phyloP scores from a whole-genome alignment of 1,140 invertebrate genomes.

The Theocolax elegans region DNA sequence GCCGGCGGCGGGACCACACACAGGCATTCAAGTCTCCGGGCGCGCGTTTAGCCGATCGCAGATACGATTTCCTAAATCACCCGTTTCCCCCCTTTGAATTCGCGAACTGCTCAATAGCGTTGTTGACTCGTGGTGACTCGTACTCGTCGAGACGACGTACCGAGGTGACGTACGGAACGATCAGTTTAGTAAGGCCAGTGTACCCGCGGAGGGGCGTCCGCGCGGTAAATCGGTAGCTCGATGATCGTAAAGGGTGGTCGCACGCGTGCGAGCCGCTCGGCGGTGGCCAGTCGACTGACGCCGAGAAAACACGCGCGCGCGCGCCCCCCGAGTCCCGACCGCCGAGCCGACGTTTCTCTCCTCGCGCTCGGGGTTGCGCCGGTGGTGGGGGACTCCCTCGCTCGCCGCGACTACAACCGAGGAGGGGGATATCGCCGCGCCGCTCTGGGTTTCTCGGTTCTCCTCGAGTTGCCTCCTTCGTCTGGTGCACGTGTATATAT shows the following conservation, averaged over 20 bases:
- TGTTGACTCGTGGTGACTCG: no score
- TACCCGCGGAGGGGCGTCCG: neutral
- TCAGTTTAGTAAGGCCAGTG: no score
- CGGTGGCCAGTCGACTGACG: conserved; percentile 41
- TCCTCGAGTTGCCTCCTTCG: no score
- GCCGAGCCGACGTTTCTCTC: neutral
- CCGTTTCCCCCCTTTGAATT: no score
- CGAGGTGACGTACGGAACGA: neutral
- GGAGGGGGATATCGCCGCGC: neutral
- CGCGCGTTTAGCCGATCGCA: neutral
- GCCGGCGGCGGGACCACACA: conserved; percentile 54
- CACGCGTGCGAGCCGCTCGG: conserved; percentile 29
- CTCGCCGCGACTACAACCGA: neutral
- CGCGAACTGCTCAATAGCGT: no score
- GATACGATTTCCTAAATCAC: no score
- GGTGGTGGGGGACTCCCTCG: neutral
- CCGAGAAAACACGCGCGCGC: neutral
- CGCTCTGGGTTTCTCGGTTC: neutral
- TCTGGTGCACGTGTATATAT: no score
- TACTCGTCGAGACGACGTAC: neutral
- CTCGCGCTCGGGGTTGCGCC: conserved; percentile 7
- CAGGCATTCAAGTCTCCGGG: conserved; percentile 47
- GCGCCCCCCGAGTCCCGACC: neutral
- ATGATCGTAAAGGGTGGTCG: no score
- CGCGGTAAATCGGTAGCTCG: no score